These are phyloP conservation scores for Typhlichthys eigenmanni DNA, from an alignment of 2,797 vertebrate genomes.

Conservation along the genomic window DNA sequence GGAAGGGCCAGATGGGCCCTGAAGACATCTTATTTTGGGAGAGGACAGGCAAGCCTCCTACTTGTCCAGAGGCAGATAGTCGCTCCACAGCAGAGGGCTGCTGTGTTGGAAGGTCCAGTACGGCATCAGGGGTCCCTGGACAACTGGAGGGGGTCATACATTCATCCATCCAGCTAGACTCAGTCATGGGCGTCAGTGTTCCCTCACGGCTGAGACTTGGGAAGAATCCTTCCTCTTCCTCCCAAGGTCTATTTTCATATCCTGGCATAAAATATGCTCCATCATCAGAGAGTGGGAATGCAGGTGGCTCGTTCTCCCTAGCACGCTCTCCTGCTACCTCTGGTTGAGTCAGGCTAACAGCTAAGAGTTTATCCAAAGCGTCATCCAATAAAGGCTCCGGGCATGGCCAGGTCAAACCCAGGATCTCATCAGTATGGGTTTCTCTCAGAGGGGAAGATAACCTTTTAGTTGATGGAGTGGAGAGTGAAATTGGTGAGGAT, in stretches of 20 bases:
- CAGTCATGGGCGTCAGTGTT: constrained; percentile 70
- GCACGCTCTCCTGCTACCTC: constrained; percentile 14
- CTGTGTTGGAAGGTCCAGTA: constrained; percentile 68
- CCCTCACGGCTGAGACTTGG: constrained; percentile 48
- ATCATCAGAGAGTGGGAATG: constrained; percentile 6
- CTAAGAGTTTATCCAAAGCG: constrained; percentile 66
- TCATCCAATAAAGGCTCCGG: constrained; percentile 57
- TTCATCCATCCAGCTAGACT: constrained; percentile 76
- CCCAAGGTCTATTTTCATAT: constrained; percentile 58
- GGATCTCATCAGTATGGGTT: constrained; percentile 27
- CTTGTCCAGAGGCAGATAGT: constrained; percentile 90
- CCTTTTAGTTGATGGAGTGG: constrained; percentile 18
- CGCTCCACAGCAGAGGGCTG: constrained; percentile 78
- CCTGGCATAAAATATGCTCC: constrained; percentile 20
- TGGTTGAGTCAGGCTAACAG: constrained; percentile 35
- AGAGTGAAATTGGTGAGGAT: constrained; percentile 40
- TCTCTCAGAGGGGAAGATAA: constrained; percentile 19
- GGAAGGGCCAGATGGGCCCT: constrained; percentile 29
- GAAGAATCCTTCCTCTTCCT: constrained; percentile 65
- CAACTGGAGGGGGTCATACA: constrained; percentile 69
- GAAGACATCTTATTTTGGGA: constrained; percentile 66
- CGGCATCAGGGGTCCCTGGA: constrained; percentile 65
- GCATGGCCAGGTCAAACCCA: constrained; percentile 61
- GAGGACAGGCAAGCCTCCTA: constrained; percentile 72
- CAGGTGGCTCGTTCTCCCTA: constrained; percentile 43